Evolutionary conservation across 2,797 vertebrate species (phyloP), one percentile per base, ranked within the genome.

Genomic region (Pseudomugil tenellus): DNA sequence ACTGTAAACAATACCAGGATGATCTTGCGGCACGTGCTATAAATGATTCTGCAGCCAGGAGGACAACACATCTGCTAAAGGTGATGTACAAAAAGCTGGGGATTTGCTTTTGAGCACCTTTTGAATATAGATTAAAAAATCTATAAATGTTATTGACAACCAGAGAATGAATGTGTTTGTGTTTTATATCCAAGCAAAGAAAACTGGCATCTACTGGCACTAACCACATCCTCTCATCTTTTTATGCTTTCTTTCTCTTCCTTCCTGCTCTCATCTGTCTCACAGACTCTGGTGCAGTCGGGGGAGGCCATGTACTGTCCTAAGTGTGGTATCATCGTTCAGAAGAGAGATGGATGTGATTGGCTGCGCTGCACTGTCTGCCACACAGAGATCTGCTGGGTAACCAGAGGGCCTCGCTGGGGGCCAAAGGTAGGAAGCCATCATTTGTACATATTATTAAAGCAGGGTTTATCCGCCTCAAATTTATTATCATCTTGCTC

Each of bases 1-100:
- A 95, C 85, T 96, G 95, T 80, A 94, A 93, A 43, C 94, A 96
- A 78, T 96, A 96, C 84, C 96, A 96, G 87, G 95, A 96, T 1
- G 94, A 96, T 52, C 89, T 96, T 6, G 87, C 85, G 25, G 81
- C 79, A 0, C 94, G 92, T 0, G 95, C 95, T 7, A 87, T 92
- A 37, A 94, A 95, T 54, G 95, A 96, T 81, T 83, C 91, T 1
- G 95, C 94, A 0, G 94, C 95, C 1, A 90, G 93, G 29, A 93
- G 95, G 71, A 96, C 96, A 17, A 94, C 86, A 6, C 92, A 95
- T 79, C 92, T 96, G 57, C 92, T 96, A 39, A 95, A 95, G 94
- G 95, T 96, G 65, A 8, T 26, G 6, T 13, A 21, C 3, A 72
- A 13, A 7, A 19, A 65, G 13, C 61, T 46, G 23, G 58, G 0